phyloP scores from a whole-genome alignment of 2,797 vertebrate genomes.

The Gymnothorax javanicus region DNA sequence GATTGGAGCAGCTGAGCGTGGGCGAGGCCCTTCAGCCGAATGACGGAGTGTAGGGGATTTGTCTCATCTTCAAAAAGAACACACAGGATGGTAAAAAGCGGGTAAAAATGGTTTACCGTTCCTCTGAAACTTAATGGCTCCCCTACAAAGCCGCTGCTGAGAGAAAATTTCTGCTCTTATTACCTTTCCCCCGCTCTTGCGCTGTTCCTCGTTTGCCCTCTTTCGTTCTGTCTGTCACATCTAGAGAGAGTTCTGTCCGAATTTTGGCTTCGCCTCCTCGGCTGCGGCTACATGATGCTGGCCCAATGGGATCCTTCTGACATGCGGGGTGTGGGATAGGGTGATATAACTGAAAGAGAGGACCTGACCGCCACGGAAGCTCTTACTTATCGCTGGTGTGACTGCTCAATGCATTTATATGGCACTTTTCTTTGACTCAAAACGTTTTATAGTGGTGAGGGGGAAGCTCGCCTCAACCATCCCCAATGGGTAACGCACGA shows the following conservation, averaged over 20 bases:
- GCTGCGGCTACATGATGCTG: not conserved
- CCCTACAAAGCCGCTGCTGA: not conserved
- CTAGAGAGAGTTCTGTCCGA: not conserved
- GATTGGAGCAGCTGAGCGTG: not conserved
- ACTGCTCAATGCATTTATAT: not conserved
- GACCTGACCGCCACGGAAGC: not conserved
- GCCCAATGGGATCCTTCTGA: not conserved
- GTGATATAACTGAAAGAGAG: not conserved
- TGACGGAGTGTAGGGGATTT: not conserved
- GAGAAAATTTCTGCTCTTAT: not conserved
- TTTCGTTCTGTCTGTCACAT: not conserved
- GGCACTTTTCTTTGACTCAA: too few relatives aligned
- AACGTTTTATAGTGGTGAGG: too few relatives aligned
- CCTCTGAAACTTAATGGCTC: not conserved
- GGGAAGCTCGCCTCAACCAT: too few relatives aligned
- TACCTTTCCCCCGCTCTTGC: not conserved
- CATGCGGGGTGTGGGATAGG: not conserved
- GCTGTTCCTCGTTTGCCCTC: not conserved
- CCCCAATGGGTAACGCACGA: too few relatives aligned
- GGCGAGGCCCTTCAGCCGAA: not conserved
- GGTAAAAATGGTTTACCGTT: not conserved
- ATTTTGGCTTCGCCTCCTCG: not conserved
- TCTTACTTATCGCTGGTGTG: not conserved
- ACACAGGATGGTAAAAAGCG: not conserved
- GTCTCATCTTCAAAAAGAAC: slow-evolving; percentile 11